These are phyloP conservation scores for Spongia lamella DNA, from an alignment of 37 sponge, comb jelly and placozoan species.

Conservation along the genomic window DNA sequence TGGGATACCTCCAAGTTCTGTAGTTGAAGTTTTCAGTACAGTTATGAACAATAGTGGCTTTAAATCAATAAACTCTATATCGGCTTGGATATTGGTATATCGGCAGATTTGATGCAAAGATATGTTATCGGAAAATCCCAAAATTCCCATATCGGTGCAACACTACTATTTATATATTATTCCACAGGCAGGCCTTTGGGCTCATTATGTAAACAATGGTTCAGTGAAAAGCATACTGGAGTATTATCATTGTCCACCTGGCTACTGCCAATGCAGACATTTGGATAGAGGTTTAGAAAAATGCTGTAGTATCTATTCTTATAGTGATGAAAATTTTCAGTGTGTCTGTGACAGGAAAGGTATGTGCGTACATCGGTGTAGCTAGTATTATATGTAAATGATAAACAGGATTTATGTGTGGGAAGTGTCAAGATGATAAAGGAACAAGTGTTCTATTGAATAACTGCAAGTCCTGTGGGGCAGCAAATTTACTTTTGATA, in stretches of 20 bases:
- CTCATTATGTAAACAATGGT: background rate
- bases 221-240: background rate
- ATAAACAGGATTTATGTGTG: constrained; percentile 8
- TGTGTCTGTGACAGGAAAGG: constrained; percentile 22
- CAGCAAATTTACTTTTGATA: too few species aligned
- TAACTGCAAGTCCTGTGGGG: background rate
- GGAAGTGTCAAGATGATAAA: background rate
- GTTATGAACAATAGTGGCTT: too few species aligned
- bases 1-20: too few species aligned
- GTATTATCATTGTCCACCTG: constrained; percentile 30
- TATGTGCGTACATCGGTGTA: background rate
- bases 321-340: constrained; percentile 7
- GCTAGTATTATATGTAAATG: too few species aligned
- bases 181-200: background rate
- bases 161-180: too few species aligned
- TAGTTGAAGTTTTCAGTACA: too few species aligned
- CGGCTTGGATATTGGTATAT: too few species aligned
- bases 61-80: too few species aligned
- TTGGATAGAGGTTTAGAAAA: background rate
- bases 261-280: constrained; percentile 30
- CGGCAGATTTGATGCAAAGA: too few species aligned
- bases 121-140: too few species aligned
- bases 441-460: constrained; percentile 7
- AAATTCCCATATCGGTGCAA: too few species aligned
- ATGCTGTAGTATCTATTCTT: background rate